Evolutionary conservation across 1,140 invertebrate genomes (phyloP).

Genomic region (Zaprionus tsacasi): DNA sequence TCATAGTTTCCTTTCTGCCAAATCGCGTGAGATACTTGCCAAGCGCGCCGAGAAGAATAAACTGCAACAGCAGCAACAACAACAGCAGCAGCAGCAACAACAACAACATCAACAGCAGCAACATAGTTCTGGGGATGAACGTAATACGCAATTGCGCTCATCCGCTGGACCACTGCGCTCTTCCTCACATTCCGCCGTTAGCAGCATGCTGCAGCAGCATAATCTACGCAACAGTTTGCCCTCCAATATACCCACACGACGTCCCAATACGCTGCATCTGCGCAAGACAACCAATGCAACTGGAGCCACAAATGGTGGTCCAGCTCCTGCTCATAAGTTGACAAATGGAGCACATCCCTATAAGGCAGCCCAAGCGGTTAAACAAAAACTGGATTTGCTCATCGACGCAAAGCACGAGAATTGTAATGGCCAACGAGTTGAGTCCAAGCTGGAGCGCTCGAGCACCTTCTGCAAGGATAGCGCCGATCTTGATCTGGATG

Average conservation of each 20-base stretch:
- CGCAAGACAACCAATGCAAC: slow-evolving; percentile 69
- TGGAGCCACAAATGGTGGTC: slow-evolving; percentile 43
- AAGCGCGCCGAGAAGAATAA: slow-evolving; percentile 79
- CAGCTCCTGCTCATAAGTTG: slow-evolving; percentile 23
- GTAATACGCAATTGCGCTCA: slow-evolving; percentile 52
- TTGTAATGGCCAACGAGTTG: slow-evolving; percentile 52
- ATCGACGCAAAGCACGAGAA: slow-evolving; percentile 59
- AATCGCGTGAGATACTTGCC: slow-evolving; percentile 81
- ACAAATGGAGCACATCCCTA: slow-evolving; percentile 48
- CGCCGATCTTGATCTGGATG: slow-evolving; percentile 72
- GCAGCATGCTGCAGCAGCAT: slow-evolving; percentile 69
- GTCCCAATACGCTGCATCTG: slow-evolving; percentile 80
- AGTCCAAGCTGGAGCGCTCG: slow-evolving; percentile 81
- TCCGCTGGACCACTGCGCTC: slow-evolving; percentile 69
- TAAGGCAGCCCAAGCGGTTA: slow-evolving; percentile 68
- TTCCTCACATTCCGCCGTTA: slow-evolving; percentile 78
- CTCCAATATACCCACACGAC: slow-evolving; percentile 78
- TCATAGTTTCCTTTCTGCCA: slow-evolving; percentile 80
- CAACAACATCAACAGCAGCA: slow-evolving; percentile 52
- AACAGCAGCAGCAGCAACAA: slow-evolving; percentile 58
- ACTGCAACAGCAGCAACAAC: slow-evolving; percentile 70
- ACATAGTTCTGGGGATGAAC: slow-evolving; percentile 78
- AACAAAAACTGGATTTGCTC: slow-evolving; percentile 78
- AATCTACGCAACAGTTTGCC: slow-evolving; percentile 72
- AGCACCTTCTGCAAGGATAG: slow-evolving; percentile 83